Evolutionary conservation across 2,797 vertebrate species (phyloP).

Genomic region (Artibeus jamaicensis): DNA sequence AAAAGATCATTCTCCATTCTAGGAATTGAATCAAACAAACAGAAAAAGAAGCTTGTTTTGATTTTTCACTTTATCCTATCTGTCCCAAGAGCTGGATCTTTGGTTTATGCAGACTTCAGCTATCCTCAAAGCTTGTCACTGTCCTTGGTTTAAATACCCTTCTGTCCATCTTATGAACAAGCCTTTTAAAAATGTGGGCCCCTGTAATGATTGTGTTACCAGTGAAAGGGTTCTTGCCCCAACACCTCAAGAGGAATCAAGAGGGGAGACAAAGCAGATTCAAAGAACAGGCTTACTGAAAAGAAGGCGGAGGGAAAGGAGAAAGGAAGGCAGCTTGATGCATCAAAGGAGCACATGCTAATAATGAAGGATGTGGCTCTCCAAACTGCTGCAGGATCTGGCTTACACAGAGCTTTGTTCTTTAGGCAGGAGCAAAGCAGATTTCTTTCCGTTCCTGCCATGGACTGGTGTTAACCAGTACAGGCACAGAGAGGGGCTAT

Average conservation of each 20-base stretch:
- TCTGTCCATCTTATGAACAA: neutral
- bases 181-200: neutral
- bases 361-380: neutral
- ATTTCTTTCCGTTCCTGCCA: neutral
- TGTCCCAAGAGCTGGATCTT: neutral
- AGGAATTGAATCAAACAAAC: neutral
- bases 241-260: neutral
- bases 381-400: neutral
- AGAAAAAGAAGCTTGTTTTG: neutral
- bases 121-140: neutral
- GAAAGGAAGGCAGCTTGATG: neutral
- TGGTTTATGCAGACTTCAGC: neutral
- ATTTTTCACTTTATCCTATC: neutral
- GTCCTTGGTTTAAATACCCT: neutral
- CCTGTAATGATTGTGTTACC: neutral
- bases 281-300: neutral
- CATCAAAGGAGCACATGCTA: neutral
- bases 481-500: neutral
- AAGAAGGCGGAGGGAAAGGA: neutral
- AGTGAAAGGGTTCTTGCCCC: neutral
- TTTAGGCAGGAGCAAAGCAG: neutral
- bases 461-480: neutral
- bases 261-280: neutral
- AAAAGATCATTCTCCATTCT: neutral
- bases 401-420: neutral